Evolutionary conservation across 1,140 invertebrate species (phyloP).

Genomic region (Drosophila baimaii): DNA sequence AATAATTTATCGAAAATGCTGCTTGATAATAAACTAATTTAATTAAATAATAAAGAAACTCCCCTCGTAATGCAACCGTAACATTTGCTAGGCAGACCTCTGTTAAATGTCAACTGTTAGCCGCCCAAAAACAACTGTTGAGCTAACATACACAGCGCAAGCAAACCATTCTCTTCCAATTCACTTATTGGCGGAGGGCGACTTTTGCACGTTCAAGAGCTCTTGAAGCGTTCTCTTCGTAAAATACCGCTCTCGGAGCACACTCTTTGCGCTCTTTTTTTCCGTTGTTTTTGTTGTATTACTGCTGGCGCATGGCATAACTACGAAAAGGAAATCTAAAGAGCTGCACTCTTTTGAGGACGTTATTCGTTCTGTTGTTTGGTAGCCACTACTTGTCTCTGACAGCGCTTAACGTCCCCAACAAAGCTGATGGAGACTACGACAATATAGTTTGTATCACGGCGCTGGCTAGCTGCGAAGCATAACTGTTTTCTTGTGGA

Average conservation of each 20-base stretch:
- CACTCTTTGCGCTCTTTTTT: neutral
- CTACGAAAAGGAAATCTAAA: too few relatives aligned
- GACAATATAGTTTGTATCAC: too few relatives aligned
- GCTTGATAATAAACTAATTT: too few relatives aligned
- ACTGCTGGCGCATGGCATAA: too few relatives aligned
- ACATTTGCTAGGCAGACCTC: neutral
- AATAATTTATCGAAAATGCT: too few relatives aligned
- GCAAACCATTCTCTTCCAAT: neutral
- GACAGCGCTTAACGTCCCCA: too few relatives aligned
- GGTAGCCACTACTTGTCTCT: too few relatives aligned
- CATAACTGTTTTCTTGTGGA: conserved; percentile 1
- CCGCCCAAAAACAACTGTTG: conserved; percentile 22
- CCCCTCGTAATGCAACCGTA: too few relatives aligned
- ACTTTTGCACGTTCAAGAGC: neutral
- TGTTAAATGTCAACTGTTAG: conserved; percentile 3
- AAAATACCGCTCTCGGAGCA: neutral
- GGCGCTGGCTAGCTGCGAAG: neutral
- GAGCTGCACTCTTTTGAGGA: too few relatives aligned
- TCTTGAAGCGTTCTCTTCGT: conserved; percentile 1
- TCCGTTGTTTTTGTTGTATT: too few relatives aligned
- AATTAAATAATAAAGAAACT: neutral
- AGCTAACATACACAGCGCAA: conserved; percentile 1
- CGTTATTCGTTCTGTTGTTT: too few relatives aligned
- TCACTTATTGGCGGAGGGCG: neutral
- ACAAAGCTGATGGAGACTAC: too few relatives aligned